A percentile compares a stretch with the other conserved stretches of the same genome.
Evolutionary conservation across 2,888 invertebrate genomes (phyloP).

Genomic region (Chalcosyrphus nemorum): DNA sequence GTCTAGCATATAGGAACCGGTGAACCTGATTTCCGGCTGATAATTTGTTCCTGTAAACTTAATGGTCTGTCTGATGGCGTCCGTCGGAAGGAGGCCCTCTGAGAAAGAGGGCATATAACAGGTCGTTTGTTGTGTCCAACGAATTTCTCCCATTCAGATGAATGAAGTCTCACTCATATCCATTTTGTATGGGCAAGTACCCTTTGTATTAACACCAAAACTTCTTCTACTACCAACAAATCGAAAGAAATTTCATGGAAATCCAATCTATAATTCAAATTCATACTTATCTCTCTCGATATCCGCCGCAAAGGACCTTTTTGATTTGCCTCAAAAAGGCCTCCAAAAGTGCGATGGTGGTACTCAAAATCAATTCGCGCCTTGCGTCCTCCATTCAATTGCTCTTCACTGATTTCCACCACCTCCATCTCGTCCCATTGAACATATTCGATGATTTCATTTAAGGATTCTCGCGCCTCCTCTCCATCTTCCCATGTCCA

Average conservation of each 20-base stretch:
- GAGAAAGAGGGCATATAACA: too few relatives aligned
- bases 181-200: not conserved
- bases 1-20: too few relatives aligned
- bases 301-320: not conserved
- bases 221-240: not conserved
- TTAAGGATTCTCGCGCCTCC: not conserved
- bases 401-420: constrained; percentile 33
- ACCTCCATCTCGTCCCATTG: constrained; percentile 26
- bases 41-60: too few relatives aligned
- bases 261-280: not conserved
- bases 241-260: not conserved
- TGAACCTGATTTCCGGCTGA: too few relatives aligned
- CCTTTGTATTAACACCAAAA: too few relatives aligned
- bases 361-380: constrained; percentile 24
- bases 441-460: constrained; percentile 30
- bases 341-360: not conserved
- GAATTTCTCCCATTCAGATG: too few relatives aligned
- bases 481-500: not conserved
- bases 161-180: too few relatives aligned
- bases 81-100: too few relatives aligned
- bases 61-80: too few relatives aligned
- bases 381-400: constrained; percentile 10
- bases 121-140: too few relatives aligned
- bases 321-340: not conserved
- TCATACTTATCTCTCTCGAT: not conserved